Conservation (phyloP, 2,888 invertebrate species). For the Patella pellucida region DNA sequence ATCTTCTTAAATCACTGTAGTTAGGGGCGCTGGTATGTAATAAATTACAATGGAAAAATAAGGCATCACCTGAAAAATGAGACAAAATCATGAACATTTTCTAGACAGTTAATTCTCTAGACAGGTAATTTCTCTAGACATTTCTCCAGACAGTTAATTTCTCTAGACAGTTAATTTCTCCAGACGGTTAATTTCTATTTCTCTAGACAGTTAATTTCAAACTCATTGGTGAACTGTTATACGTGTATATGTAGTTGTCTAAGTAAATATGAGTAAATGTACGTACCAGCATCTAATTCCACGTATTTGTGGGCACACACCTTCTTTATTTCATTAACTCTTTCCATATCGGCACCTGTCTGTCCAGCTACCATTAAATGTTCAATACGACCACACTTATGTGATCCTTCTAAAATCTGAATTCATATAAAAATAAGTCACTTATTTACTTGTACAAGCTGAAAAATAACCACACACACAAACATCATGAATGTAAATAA, state of each 20-base stretch:
- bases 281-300: conserved; percentile 58
- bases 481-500: no score
- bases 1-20: conserved; percentile 56
- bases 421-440: neutral
- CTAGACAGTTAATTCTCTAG: no score
- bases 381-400: conserved; percentile 58
- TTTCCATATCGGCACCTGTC: conserved; percentile 51
- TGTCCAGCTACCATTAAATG: conserved; percentile 53
- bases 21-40: conserved; percentile 64
- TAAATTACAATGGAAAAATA: conserved; percentile 67
- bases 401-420: conserved; percentile 51
- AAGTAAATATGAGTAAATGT: neutral
- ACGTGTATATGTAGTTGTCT: neutral
- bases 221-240: no score
- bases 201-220: no score
- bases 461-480: no score
- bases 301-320: conserved; percentile 43
- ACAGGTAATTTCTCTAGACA: no score
- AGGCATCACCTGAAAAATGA: conserved; percentile 55
- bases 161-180: no score
- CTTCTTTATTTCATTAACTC: conserved; percentile 48
- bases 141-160: no score
- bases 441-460: no score
- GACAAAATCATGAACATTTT: no score
- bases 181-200: no score